Evolutionary conservation across 2,113 vertebrate species (phyloP), one percentile per base, ranked within the genome.

Genomic region (Cyanoderma ruficeps): DNA sequence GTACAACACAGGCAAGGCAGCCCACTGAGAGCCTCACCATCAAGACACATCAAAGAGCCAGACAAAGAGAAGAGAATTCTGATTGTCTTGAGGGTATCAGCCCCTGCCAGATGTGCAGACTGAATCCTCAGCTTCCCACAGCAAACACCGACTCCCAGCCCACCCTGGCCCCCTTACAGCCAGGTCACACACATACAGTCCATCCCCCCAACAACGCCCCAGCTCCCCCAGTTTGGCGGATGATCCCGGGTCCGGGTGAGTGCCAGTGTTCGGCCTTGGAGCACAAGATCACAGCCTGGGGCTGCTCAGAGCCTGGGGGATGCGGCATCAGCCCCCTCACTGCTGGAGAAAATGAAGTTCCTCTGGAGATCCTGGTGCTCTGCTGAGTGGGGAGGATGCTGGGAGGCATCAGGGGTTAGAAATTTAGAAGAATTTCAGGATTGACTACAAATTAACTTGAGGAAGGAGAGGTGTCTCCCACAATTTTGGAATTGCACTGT

Each of bases 91-190:
- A 0, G 1, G 15, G 2, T 8, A 6, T 1, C 35, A 28, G 30
- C 2, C 17, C 8, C 13, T 1, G 1, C 35, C 21, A 50, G 3
- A 2, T 2, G 0, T 0, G 0, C 21, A 74, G 52, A 8, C 2
- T 0, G 0, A 3, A 0, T 6, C 46, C 50, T 13, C 33, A 30
- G 15, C 41, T 8, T 1, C 4, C 18, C 47, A 8, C 8, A 37
- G 8, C 53, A 28, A 42, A 0, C 37, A 12, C 6, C 0, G 0
- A 4, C 1, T 1, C 20, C 0, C 64, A 14, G 0, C 6, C 1
- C 6, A 4, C 12, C 9, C 28, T 0, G 0, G 0, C 1, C 4
- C 41, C 28, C 41, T 31, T 3, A 11, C 0, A 23, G 25, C 2
- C 31, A 31, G 20, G 1, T 3, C 52, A 20, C 41, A 3, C 57